Evolutionary conservation across 1,140 invertebrate species (phyloP), one percentile per base, ranked within the genome.

Genomic region (Sinonovacula constricta): DNA sequence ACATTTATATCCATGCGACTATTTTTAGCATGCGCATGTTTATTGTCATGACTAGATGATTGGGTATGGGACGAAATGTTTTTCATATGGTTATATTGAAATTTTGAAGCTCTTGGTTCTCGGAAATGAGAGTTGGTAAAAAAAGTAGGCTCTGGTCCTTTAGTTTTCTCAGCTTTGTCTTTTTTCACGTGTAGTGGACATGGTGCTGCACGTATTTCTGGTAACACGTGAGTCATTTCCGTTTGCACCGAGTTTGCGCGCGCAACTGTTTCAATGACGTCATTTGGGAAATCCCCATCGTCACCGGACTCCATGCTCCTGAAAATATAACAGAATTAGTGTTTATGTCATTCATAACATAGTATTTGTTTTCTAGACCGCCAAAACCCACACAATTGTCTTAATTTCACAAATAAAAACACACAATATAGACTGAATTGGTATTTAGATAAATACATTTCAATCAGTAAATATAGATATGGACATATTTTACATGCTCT

Each of bases 261-360:
- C 22, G 75, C 75, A 26, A 78, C 75, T 34, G 22, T 78, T 69
- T 78, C 75, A 39, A 78, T 78, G n/a, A 78, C 60, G 31, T 57
- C 45, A n/a, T 69, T 57, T 2, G 75, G 75, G 24, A 78, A 36
- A 1, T 51, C 45, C 3, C 56, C 66, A 10, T 78, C 75, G 26
- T 78, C 75, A 15, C 57, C 66, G n/a, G 75, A 78, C 15, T 78
- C 75, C 30, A 78, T 54, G 36, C 75, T 63, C 75, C 75, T 78
- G 75, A 62, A 78, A 78, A n/a, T n/a, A n/a, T n/a, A n/a, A n/a
- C n/a, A n/a, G n/a, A n/a, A n/a, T n/a, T n/a, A n/a, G n/a, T n/a
- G n/a, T n/a, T n/a, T n/a, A n/a, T n/a, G n/a, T n/a, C n/a, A n/a
- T n/a, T n/a, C n/a, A n/a, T n/a, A n/a, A n/a, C n/a, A n/a, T n/a